Evolutionary conservation across 2,113 vertebrate species (phyloP).

Genomic region (Paraplagusia blochii): DNA sequence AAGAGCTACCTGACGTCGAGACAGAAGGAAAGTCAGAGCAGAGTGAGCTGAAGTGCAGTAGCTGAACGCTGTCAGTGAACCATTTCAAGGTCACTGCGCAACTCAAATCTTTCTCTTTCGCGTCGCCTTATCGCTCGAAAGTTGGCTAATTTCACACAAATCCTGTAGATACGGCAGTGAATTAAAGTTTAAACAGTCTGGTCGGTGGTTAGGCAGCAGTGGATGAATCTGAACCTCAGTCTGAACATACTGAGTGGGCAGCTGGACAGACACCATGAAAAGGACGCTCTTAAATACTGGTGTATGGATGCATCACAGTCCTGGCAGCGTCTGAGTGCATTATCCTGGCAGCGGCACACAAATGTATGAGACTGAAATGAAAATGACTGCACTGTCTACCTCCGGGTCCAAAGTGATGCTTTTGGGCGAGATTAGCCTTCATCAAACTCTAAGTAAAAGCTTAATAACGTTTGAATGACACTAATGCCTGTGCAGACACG

Average conservation of each 20-base stretch:
- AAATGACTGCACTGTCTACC: constrained; percentile 10
- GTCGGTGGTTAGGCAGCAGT: background rate
- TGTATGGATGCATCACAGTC: constrained; percentile 24
- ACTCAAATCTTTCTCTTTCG: too few relatives aligned
- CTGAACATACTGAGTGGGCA: constrained; percentile 12
- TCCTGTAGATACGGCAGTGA: too few relatives aligned
- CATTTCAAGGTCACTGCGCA: too few relatives aligned
- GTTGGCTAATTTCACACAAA: too few relatives aligned
- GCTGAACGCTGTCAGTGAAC: too few relatives aligned
- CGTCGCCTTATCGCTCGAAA: too few relatives aligned
- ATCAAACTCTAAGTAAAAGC: constrained; percentile 24
- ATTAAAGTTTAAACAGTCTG: too few relatives aligned
- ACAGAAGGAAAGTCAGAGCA: background rate
- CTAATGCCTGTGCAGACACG: constrained; percentile 19
- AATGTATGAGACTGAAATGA: constrained; percentile 44
- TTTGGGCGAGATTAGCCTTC: constrained; percentile 32
- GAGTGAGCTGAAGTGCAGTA: too few relatives aligned
- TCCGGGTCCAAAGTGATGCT: constrained; percentile 30
- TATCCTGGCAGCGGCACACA: constrained; percentile 22
- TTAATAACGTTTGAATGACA: constrained; percentile 20
- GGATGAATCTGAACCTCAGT: constrained; percentile 22
- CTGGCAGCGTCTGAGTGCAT: constrained; percentile 12
- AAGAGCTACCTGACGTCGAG: background rate
- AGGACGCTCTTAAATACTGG: constrained; percentile 24
- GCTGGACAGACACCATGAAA: constrained; percentile 22